Conservation (phyloP, 1,140 invertebrate species). For the Heliothis subflexa region DNA sequence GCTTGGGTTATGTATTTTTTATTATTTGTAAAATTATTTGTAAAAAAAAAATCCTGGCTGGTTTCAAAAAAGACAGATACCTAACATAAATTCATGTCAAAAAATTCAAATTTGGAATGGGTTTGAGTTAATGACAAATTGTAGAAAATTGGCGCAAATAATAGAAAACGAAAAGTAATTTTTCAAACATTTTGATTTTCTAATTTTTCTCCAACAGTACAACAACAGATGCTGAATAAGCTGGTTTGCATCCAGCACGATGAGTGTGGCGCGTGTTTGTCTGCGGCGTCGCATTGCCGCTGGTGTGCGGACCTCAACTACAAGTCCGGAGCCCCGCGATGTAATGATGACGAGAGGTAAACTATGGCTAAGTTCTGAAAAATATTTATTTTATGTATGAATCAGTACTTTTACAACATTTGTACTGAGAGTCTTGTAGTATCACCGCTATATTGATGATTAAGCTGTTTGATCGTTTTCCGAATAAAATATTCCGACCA, state of each 20-base stretch:
- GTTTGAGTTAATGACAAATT: background rate
- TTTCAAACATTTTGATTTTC: background rate
- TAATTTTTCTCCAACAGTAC: constrained; percentile 59
- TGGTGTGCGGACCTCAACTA: constrained; percentile 83
- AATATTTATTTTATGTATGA: no score
- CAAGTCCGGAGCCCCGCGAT: constrained; percentile 66
- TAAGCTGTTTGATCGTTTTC: no score
- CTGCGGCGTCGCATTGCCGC: constrained; percentile 74
- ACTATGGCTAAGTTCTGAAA: background rate
- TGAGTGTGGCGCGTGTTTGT: constrained; percentile 77
- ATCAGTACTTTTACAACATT: no score
- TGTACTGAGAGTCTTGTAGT: no score
- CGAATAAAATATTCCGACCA: no score
- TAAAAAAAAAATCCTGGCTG: no score
- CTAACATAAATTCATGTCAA: no score
- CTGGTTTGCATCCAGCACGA: constrained; percentile 78
- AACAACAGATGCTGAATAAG: constrained; percentile 71
- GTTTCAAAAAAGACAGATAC: no score
- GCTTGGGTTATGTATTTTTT: no score
- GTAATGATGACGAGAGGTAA: constrained; percentile 79
- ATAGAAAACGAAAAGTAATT: background rate
- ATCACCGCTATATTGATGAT: no score
- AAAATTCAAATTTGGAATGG: background rate
- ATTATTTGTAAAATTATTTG: no score
- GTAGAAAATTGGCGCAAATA: background rate